Percentiles rank a stretch among this genome's conserved stretches.
These are phyloP conservation scores for Heterodera filipjevi DNA, from an alignment of 2,888 invertebrate species.

Conservation along the genomic window DNA sequence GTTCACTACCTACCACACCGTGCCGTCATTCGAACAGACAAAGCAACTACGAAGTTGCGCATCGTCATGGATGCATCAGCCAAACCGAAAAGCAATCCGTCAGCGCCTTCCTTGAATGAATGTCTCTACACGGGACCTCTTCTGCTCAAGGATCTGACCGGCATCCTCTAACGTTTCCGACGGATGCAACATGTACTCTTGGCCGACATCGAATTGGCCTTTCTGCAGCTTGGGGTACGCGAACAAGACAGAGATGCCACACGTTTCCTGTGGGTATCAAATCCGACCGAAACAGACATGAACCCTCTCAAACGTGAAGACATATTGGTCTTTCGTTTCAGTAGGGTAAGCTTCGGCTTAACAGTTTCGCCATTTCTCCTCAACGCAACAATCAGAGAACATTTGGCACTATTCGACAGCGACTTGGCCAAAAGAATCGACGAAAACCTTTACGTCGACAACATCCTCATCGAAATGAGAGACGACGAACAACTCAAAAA, in stretches of 20 bases:
- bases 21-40: neutral
- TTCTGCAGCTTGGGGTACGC: constrained; percentile 39
- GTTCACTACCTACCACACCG: constrained; percentile 12
- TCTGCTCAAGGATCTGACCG: too few species aligned
- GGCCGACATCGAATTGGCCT: constrained; percentile 46
- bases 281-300: neutral
- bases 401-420: too few species aligned
- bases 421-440: too few species aligned
- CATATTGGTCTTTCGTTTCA: neutral
- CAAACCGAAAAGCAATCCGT: neutral
- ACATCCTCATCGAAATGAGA: constrained; percentile 4
- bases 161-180: constrained; percentile 27
- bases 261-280: constrained; percentile 28
- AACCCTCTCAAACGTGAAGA: neutral
- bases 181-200: constrained; percentile 27
- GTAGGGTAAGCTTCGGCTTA: constrained; percentile 3
- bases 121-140: neutral
- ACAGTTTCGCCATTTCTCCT: neutral
- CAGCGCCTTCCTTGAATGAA: constrained; percentile 7
- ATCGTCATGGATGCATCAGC: constrained; percentile 13
- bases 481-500: neutral
- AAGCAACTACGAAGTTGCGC: neutral
- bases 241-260: constrained; percentile 35
- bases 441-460: too few species aligned
- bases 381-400: neutral